Base-by-base conservation (phyloP, 2,797 vertebrate species). In the Gila robusta region DNA sequence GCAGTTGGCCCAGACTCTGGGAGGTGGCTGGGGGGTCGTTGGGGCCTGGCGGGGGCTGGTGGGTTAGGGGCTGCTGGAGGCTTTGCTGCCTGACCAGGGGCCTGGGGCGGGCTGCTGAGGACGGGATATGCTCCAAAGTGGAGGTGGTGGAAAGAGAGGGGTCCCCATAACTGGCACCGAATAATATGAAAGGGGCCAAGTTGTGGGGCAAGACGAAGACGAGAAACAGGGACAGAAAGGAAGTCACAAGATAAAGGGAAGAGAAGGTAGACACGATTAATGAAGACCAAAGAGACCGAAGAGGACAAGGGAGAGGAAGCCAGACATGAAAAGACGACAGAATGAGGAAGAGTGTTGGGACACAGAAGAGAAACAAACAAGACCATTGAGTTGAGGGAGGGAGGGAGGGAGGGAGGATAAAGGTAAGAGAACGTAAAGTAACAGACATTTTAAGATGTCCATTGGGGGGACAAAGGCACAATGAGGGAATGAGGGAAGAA, bases 51-150 rank as follows among this genome's bases (percentile, higher is more conserved):
- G 97, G 97, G 91, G 97, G 97, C 93, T 96, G 97, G 94, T 98
- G 97, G 93, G 95, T 98, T 93, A 99, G 97, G 91, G 98, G 98
- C 95, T 99, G 98, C 94, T 99, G 98, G 91, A 99, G 97, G 87
- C 98, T 99, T 94, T 99, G 98, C 95, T 99, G 98, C 91, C 98
- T 97, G 92, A 97, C 95, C 93, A 99, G 95, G 88, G 98, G 98
- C 91, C 97, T 96, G 88, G 98, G 98, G 89, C 97, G 96, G 39
- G 97, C 97, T 37, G 96, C 95, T 70, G 98, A 98, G 92, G 97
- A 98, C 64, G 98, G 98, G 94, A 99, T 98, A 96, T 99, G 98
- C 95, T 99, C 98, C 96, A 98, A 96, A 93, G 98, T 98, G 96
- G 98, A 99, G 88, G 98, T 96, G 89, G 97, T 96, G 88, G 98